Conservation (phyloP, 1,140 invertebrate species). For the Drosophila parabipectinata region DNA sequence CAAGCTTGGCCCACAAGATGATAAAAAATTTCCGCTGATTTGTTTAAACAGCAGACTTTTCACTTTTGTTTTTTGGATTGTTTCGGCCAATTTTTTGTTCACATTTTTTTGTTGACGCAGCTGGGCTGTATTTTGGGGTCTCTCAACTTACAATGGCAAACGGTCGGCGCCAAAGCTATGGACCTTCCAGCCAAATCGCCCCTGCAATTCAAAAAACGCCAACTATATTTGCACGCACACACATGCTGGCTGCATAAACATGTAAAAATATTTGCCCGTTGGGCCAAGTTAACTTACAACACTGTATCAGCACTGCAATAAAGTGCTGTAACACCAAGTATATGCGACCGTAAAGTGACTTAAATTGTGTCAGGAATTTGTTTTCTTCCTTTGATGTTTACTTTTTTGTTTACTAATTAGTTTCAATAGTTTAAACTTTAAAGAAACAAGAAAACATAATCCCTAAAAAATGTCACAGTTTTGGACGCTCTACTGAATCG, state of each 20-base stretch:
- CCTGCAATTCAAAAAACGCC: slow-evolving; percentile 21
- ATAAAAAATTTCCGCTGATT: slow-evolving; percentile 65
- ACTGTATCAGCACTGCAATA: slow-evolving; percentile 32
- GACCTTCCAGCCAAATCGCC: slow-evolving; percentile 49
- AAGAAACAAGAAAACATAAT: background rate
- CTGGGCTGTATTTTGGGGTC: slow-evolving; percentile 50
- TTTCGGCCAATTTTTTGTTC: slow-evolving; percentile 14
- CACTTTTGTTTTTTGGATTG: slow-evolving; percentile 19
- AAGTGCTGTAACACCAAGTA: slow-evolving; percentile 45
- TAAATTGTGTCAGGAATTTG: slow-evolving; percentile 7
- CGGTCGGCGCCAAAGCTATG: slow-evolving; percentile 49
- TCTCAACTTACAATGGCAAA: slow-evolving; percentile 62
- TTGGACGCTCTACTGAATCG: slow-evolving; percentile 24
- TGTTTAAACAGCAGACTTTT: slow-evolving; percentile 54
- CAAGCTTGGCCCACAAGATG: slow-evolving; percentile 59
- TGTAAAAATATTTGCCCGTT: slow-evolving; percentile 14
- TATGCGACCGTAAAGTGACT: slow-evolving; percentile 26
- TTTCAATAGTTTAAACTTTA: background rate
- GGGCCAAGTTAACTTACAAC: slow-evolving; percentile 31
- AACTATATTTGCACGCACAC: slow-evolving; percentile 12
- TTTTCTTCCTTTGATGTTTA: background rate
- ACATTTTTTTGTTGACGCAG: slow-evolving; percentile 59
- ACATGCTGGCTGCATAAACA: background rate
- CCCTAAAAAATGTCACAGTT: background rate
- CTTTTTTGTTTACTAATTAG: background rate